A percentile compares a stretch with the other conserved stretches of the same genome.
Evolutionary conservation across 2,888 invertebrate species (phyloP).

Genomic region (Autographa pulchrina): DNA sequence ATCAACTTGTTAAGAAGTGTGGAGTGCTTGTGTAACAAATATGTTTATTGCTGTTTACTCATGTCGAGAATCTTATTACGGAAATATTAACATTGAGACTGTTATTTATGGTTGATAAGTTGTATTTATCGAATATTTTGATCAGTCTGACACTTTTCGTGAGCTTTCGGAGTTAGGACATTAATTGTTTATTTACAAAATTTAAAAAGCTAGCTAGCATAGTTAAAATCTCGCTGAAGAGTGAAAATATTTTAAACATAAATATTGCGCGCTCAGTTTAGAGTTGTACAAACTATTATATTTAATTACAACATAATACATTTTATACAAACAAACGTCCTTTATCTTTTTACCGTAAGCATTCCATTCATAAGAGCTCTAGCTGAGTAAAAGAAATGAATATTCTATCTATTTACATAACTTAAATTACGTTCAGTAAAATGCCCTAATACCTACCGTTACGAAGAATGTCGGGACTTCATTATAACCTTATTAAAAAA

Average conservation of each 20-base stretch:
- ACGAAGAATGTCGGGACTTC: not conserved
- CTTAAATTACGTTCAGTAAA: not conserved
- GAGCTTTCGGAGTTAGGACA: too few relatives aligned
- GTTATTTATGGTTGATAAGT: too few relatives aligned
- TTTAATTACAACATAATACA: too few relatives aligned
- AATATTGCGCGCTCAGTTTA: too few relatives aligned
- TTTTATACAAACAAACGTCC: too few relatives aligned
- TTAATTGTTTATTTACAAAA: too few relatives aligned
- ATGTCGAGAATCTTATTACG: constrained; percentile 24
- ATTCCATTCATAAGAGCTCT: not conserved
- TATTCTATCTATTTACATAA: not conserved
- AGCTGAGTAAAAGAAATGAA: not conserved
- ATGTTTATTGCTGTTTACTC: constrained; percentile 37
- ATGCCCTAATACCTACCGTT: not conserved
- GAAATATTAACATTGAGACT: constrained; percentile 10
- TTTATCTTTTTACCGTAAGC: not conserved
- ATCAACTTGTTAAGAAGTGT: not conserved
- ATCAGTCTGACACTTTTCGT: too few relatives aligned
- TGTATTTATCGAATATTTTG: too few relatives aligned
- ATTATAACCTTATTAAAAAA: constrained; percentile 9
- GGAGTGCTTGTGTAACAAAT: constrained; percentile 13
- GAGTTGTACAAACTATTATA: too few relatives aligned
- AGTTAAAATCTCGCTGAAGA: too few relatives aligned
- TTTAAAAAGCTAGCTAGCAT: too few relatives aligned
- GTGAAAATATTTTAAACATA: too few relatives aligned